Conservation (phyloP, 2,888 invertebrate genomes). For the Stenodera caucasica region DNA sequence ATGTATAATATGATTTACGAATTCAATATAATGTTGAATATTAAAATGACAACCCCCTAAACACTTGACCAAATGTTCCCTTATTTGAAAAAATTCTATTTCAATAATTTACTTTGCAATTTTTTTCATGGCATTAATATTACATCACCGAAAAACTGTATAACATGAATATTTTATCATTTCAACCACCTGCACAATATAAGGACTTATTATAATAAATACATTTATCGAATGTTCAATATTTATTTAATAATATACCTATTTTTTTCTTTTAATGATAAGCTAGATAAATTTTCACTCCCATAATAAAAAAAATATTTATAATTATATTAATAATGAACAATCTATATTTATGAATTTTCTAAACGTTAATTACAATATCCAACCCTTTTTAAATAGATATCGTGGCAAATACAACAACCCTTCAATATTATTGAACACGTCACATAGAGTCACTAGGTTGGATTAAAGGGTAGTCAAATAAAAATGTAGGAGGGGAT, state of each 20-base stretch:
- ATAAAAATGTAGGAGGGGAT: not conserved
- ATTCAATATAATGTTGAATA: too few species aligned
- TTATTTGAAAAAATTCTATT: too few species aligned
- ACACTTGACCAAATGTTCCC: too few species aligned
- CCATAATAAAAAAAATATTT: too few species aligned
- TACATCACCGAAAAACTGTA: too few species aligned
- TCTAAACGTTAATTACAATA: not conserved
- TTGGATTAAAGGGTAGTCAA: not conserved
- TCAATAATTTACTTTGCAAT: too few species aligned
- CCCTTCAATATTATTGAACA: slow-evolving; percentile 1
- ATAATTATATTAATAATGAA: too few species aligned
- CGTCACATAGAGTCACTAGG: slow-evolving; percentile 1
- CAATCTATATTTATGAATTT: not conserved
- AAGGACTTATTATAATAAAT: not conserved
- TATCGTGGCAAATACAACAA: not conserved
- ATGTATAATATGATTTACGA: too few species aligned
- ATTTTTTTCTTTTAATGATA: not conserved
- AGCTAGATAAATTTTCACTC: not conserved
- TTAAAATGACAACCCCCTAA: too few species aligned
- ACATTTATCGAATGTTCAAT: not conserved
- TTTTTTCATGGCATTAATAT: too few species aligned
- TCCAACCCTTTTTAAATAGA: not conserved
- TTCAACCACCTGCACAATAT: not conserved
- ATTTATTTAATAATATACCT: not conserved
- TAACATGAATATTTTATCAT: not conserved